A percentile compares a stretch with the other conserved stretches of the same genome.
These are phyloP conservation scores for Chesias legatella DNA, from an alignment of 2,888 invertebrate genomes.

Conservation along the genomic window DNA sequence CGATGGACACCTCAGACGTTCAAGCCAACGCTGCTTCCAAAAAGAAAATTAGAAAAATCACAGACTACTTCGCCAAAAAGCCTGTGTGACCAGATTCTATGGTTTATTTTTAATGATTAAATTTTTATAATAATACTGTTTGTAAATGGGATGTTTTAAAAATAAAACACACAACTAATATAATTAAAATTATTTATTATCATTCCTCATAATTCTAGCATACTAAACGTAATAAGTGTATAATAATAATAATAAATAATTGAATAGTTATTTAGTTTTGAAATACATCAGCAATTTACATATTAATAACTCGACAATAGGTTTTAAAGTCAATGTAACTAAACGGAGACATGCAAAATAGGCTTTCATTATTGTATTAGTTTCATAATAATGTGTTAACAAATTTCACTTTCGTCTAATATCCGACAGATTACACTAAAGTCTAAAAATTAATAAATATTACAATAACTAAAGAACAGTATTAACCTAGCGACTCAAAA, in stretches of 20 bases:
- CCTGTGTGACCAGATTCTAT: slow-evolving; percentile 35
- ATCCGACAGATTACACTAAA: slow-evolving; percentile 32
- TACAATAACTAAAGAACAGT: slow-evolving; percentile 50
- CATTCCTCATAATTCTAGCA: slow-evolving; percentile 82
- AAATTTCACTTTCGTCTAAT: slow-evolving; percentile 44
- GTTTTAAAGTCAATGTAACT: slow-evolving; percentile 57
- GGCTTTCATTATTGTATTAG: slow-evolving; percentile 74
- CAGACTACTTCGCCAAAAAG: slow-evolving; percentile 67
- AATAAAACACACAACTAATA: slow-evolving; percentile 72
- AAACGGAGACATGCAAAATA: slow-evolving; percentile 73
- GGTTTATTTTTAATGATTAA: slow-evolving; percentile 12
- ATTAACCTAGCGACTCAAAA: slow-evolving; percentile 61
- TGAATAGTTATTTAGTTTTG: slow-evolving; percentile 79
- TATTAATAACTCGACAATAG: slow-evolving; percentile 71
- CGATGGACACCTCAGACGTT: slow-evolving; percentile 24
- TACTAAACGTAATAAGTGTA: slow-evolving; percentile 82
- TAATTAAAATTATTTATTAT: slow-evolving; percentile 83
- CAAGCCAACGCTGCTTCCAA: slow-evolving; percentile 43
- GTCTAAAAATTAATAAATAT: slow-evolving; percentile 44
- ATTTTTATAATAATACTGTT: background rate
- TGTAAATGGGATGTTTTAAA: slow-evolving; percentile 14
- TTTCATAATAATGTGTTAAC: slow-evolving; percentile 58
- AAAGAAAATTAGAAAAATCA: slow-evolving; percentile 63
- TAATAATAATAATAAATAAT: slow-evolving; percentile 80
- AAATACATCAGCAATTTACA: slow-evolving; percentile 77